Base-by-base conservation (phyloP, 1,140 invertebrate species). In the Zaprionus lachaisei region DNA sequence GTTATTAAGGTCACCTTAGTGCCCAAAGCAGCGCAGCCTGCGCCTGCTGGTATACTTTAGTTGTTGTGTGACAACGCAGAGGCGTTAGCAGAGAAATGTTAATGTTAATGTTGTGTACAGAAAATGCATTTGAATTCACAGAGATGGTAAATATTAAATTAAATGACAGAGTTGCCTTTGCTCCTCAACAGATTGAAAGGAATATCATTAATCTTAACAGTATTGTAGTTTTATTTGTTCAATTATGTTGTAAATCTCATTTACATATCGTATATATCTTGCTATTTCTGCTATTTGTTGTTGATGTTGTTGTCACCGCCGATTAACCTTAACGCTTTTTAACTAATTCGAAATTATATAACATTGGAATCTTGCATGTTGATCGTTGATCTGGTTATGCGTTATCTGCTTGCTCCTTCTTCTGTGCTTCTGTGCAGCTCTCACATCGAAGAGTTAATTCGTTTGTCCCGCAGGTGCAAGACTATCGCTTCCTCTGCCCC, bases 401-500 rank as follows among this genome's bases (percentile, higher is more conserved):
- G 41, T 89, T 80, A 71, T 81, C 64, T 79, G 78, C 76, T 78
- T 74, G 66, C 72, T 61, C 65, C 24, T 70, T 80, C 84, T 57
- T 62, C 76, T 82, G 62, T 34, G 31, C 31, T 47, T 83, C 69
- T 81, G 80, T 56, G 70, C 85, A 87, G 84, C 84, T 89, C 78
- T 71, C 80, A 81, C 84, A 84, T 80, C 84, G 84, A 79, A 89
- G 84, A 89, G 81, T 76, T 87, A 89, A 87, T 87, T 80, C 72
- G 68, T 92, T 92, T 91, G 81, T 89, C 84, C 93, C 93, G 65
- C 92, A 96, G 95, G 94, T 97, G 47, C 94, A 96, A 92, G 96
- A 97, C 94, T 96, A 95, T 93, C 95, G 96, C 80, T 98, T 98
- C 93, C 94, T 98, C 77, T 98, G 97, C 92, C 97, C 97, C 4